phyloP scores from a whole-genome alignment of 2,113 vertebrate species.

The Dunckerocampus dactyliophorus region DNA sequence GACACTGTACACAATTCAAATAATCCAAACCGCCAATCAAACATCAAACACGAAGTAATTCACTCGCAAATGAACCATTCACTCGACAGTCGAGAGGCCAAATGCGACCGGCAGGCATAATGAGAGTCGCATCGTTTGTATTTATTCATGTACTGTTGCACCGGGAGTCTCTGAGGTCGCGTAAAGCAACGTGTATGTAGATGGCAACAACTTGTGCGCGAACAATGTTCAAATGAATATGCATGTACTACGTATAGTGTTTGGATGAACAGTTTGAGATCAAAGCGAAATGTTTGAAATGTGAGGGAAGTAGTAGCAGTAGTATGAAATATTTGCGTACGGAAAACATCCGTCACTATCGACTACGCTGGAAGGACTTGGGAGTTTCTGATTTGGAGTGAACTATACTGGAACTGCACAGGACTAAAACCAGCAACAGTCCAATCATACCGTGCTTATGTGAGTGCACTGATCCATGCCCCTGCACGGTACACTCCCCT shows the following conservation, averaged over 20 bases:
- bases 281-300: slow-evolving; percentile 31
- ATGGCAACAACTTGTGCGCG: slow-evolving; percentile 47
- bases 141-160: slow-evolving; percentile 56
- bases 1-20: slow-evolving; percentile 51
- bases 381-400: slow-evolving; percentile 13
- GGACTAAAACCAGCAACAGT: no score
- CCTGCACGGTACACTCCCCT: no score
- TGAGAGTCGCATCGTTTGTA: slow-evolving; percentile 43
- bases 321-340: slow-evolving; percentile 16
- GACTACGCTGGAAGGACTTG: slow-evolving; percentile 6
- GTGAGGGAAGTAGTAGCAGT: no score
- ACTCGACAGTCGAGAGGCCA: slow-evolving; percentile 45
- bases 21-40: slow-evolving; percentile 56
- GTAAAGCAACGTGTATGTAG: slow-evolving; percentile 44
- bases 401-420: no score
- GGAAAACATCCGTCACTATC: slow-evolving; percentile 4
- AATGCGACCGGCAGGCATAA: slow-evolving; percentile 39
- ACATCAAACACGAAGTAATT: slow-evolving; percentile 47
- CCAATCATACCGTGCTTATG: no score
- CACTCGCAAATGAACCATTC: slow-evolving; percentile 51
- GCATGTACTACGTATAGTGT: slow-evolving; percentile 21
- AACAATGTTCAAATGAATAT: slow-evolving; percentile 49
- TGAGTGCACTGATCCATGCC: no score
- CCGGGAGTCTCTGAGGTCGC: slow-evolving; percentile 33
- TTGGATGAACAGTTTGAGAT: slow-evolving; percentile 29